These are phyloP conservation scores for Dicroscelio sp. DNA, from an alignment of 2,888 invertebrate genomes.

Conservation along the genomic window DNA sequence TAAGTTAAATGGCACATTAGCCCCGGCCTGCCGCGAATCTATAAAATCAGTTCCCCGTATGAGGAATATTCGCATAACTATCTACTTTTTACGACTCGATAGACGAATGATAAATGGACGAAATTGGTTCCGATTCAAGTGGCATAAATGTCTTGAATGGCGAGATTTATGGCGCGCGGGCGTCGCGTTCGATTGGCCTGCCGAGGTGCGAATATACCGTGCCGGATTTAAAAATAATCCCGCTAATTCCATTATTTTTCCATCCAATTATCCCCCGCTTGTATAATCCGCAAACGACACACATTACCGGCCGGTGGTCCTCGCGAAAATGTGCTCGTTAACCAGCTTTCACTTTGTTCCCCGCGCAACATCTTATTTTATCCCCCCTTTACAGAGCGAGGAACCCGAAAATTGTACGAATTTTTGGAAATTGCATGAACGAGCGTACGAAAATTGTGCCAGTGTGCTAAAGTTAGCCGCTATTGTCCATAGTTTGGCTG, in stretches of 20 bases:
- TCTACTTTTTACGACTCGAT: constrained; percentile 76
- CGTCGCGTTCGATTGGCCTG: constrained; percentile 71
- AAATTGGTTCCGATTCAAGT: constrained; percentile 81
- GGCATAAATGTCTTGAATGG: constrained; percentile 81
- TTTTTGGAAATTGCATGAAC: no score
- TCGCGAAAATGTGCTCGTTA: no score
- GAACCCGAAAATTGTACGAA: no score
- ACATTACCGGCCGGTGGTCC: no score
- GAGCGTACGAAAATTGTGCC: no score
- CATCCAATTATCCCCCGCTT: constrained; percentile 58
- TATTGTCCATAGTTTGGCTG: not conserved
- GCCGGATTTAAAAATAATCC: constrained; percentile 69
- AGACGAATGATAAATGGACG: constrained; percentile 77
- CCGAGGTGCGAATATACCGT: constrained; percentile 50
- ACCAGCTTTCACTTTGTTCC: no score
- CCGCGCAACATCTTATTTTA: no score
- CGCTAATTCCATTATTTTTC: constrained; percentile 75
- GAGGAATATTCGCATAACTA: constrained; percentile 66
- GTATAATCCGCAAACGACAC: not conserved
- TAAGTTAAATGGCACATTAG: not conserved
- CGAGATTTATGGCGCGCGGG: constrained; percentile 76
- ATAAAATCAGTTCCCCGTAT: constrained; percentile 54
- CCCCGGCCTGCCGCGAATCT: not conserved
- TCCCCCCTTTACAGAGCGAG: no score
- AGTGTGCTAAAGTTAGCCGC: no score